phyloP scores from a whole-genome alignment of 2,888 invertebrate genomes.

The Seladonia tumulorum region DNA sequence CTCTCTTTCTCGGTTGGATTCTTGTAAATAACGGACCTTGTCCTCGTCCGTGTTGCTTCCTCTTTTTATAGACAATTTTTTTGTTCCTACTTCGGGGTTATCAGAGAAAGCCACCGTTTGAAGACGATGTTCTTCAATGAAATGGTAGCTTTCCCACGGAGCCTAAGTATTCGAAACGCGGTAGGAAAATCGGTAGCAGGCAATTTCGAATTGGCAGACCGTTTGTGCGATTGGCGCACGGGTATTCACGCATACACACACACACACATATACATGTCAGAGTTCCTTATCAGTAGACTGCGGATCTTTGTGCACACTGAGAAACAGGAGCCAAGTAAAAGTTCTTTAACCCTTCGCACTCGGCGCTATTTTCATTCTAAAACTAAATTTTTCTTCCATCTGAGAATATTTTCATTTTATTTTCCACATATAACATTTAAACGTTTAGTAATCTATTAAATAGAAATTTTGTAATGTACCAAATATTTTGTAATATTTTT shows the following conservation, averaged over 20 bases:
- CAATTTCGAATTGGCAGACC: not conserved
- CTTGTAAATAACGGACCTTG: conserved; percentile 3
- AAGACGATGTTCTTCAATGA: not conserved
- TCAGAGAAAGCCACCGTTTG: not conserved
- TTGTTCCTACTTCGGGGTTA: not conserved
- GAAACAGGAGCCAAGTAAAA: too few relatives aligned
- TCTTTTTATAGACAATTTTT: not conserved
- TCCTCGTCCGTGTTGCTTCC: not conserved
- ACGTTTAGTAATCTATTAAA: too few relatives aligned
- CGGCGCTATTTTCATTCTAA: too few relatives aligned
- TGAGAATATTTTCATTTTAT: too few relatives aligned
- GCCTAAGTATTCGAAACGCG: not conserved
- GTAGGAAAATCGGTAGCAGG: not conserved
- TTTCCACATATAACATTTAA: too few relatives aligned
- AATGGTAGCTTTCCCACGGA: not conserved
- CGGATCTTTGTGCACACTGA: not conserved
- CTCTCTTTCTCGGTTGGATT: not conserved
- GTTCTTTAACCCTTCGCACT: too few relatives aligned
- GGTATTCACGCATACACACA: conserved; percentile 29
- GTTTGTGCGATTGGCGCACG: conserved; percentile 10
- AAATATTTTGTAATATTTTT: too few relatives aligned
- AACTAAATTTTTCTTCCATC: too few relatives aligned
- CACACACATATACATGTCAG: conserved; percentile 37
- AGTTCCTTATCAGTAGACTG: conserved; percentile 65
- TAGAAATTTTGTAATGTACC: too few relatives aligned